Conservation (phyloP, 2,113 vertebrate species). For the Zosterops lateralis region DNA sequence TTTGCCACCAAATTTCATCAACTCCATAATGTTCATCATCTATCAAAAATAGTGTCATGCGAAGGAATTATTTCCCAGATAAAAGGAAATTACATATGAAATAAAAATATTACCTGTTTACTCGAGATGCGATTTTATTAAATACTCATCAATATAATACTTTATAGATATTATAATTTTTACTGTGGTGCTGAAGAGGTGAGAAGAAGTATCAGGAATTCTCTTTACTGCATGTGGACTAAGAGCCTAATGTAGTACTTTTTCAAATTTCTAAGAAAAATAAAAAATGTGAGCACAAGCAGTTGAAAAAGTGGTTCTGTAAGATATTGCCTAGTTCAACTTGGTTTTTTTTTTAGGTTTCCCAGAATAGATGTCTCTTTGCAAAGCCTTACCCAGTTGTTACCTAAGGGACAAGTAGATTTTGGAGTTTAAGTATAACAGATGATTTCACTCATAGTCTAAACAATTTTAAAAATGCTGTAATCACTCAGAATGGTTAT, state of each 20-base stretch:
- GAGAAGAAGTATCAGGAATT: background rate
- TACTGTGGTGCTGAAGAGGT: background rate
- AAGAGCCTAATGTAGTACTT: background rate
- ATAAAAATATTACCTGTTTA: background rate
- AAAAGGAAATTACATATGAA: background rate
- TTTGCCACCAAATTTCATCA: background rate
- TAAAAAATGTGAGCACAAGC: background rate
- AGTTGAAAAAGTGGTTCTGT: background rate
- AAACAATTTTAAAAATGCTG: background rate
- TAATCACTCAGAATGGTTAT: background rate
- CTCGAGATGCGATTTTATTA: background rate
- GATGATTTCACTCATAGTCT: background rate
- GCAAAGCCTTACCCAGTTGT: background rate
- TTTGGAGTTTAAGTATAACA: background rate
- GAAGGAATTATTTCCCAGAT: background rate
- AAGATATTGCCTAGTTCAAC: background rate
- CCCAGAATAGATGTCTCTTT: background rate
- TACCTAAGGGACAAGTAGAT: background rate
- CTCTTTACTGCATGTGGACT: background rate
- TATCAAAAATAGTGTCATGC: background rate
- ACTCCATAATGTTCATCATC: rapidly evolving
- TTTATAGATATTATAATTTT: background rate
- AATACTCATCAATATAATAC: background rate
- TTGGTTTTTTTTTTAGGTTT: background rate
- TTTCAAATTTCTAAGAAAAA: background rate